Base-by-base conservation (phyloP, 2,888 invertebrate species). In the Dasysyrphus albostriatus region DNA sequence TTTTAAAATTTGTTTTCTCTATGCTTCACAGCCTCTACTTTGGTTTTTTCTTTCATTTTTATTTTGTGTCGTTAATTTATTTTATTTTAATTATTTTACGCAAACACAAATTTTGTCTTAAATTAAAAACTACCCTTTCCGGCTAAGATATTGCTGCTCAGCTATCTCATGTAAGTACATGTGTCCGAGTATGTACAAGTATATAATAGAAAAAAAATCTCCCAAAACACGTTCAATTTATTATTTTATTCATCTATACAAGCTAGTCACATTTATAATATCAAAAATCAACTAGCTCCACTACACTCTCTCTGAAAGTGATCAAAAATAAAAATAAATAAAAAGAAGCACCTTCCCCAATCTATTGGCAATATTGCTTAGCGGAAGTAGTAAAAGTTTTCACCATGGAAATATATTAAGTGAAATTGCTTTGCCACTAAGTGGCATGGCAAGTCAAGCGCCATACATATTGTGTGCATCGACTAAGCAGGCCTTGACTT, bases 331-430 rank as follows among this genome's bases (percentile, higher is more conserved):
- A n/a, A 49, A 59, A n/a, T 19, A n/a, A 29, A 70, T 32, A 73
- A n/a, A 49, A 59, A n/a, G 29, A 19, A 56, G n/a, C 51, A 63
- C 77, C 72, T 58, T 72, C 32, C 34, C 51, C 61, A 65, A 65
- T 65, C 70, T 70, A 72, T 65, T 73, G 51, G 73, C 72, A 54
- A 44, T 74, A 78, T 78, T 82, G 70, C 58, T 44, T 75, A 82
- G 61, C 73, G 87, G 87, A 87, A 78, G 82, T 78, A 87, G 87
- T 87, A 87, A 87, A 87, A 87, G 87, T 87, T 87, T 87, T 87
- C 87, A 78, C 87, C 78, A 37, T 87, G 82, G 70, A 82, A 85
- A 85, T 85, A 76, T 74, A 82, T 78, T 87, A 77, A 83, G 87
- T 83, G 87, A 87, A 87, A 87, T 79, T 83, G 78, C 59, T 74